phyloP scores from a whole-genome alignment of 1,140 invertebrate species.

The Trypoxylus dichotomus region DNA sequence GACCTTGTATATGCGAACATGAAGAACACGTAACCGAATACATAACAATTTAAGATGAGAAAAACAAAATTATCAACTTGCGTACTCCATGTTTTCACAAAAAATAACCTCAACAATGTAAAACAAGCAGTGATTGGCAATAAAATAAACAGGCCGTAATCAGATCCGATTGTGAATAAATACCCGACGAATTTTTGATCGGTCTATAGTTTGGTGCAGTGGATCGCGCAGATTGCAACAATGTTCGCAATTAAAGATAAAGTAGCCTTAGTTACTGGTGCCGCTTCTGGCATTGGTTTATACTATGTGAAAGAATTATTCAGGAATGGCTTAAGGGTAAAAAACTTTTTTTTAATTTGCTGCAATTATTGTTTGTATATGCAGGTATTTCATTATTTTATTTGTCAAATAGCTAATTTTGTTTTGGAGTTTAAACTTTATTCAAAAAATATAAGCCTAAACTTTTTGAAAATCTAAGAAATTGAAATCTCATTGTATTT shows the following conservation, averaged over 20 bases:
- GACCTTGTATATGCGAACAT: no score
- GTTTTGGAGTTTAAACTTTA: no score
- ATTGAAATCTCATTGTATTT: no score
- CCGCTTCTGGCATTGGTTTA: slow-evolving; percentile 29
- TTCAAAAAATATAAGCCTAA: no score
- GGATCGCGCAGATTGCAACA: not conserved
- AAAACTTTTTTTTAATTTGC: not conserved
- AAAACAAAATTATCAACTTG: not conserved
- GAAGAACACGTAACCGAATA: no score
- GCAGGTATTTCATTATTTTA: not conserved
- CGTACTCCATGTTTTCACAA: no score
- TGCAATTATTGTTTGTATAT: not conserved
- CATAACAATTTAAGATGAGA: not conserved
- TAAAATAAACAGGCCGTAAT: not conserved
- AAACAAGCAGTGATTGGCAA: not conserved
- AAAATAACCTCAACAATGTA: no score
- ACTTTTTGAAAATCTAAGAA: no score
- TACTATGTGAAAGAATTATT: slow-evolving; percentile 29
- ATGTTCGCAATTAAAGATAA: slow-evolving; percentile 31
- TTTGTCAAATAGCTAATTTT: no score
- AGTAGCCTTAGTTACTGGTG: slow-evolving; percentile 32
- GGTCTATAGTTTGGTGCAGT: not conserved
- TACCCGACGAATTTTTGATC: not conserved
- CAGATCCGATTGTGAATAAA: not conserved
- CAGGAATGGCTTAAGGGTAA: slow-evolving; percentile 29